Base-by-base conservation (phyloP, 2,113 vertebrate genomes). In the Propithecus coquereli region DNA sequence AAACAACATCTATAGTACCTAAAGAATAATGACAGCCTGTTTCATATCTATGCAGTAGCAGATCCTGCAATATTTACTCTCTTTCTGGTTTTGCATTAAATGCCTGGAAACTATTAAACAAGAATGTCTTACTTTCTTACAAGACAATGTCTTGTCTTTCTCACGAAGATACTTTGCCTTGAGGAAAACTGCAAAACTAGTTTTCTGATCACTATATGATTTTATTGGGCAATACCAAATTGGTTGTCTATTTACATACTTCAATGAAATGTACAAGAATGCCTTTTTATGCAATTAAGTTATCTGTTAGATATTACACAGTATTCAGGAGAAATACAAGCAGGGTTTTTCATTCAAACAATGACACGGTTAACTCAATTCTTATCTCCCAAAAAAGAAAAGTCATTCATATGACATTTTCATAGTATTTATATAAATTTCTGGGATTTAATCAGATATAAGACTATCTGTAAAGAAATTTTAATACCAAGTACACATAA, bases 21-120 rank as follows among this genome's bases (percentile, higher is more conserved):
- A 77, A 50, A 90, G 32, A 84, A 88, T 50, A 83, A 86, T 40
- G 68, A 5, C 25, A 85, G n/a, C 40, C 73, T 61, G 37, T 91
- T 79, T 85, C 40, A 43, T 61, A 85, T 86, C 52, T 45, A 40
- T 32, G 59, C 47, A 66, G 66, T 1, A 1, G 79, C 43, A 47
- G 40, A 47, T 84, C 16, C 37, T 68, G 8, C 54, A 87, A 45
- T 80, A 59, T 10, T 47, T 66, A 70, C 68, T 30, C 11, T 40
- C 87, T 87, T 93, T 52, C 34, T 86, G 14, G 22, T 70, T 70
- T 61, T 86, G 79, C 43, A 50, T 79, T 70, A 86, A 79, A 91
- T 86, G 40, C 30, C 91, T 79, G 30, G 52, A 91, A 91, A 80
- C 43, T 47, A 70, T 61, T 86, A 95, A 71, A 84, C 84, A 90